A percentile compares a stretch with the other conserved stretches of the same genome.
These are phyloP conservation scores for Hafferia zeledoni DNA, from an alignment of 2,797 vertebrate species.

Conservation along the genomic window DNA sequence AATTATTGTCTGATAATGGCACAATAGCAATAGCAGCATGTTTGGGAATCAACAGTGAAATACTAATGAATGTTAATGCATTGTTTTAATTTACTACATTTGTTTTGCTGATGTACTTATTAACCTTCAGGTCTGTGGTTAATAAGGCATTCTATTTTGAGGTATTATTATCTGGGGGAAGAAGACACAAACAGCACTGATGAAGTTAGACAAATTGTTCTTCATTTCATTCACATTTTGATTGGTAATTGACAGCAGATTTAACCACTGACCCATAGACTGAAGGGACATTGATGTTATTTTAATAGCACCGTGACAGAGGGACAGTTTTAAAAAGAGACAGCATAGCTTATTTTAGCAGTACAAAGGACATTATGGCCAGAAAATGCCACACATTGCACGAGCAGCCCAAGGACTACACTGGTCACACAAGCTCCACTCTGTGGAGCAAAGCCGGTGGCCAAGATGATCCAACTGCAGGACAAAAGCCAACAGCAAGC, in stretches of 20 bases:
- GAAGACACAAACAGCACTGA: not conserved
- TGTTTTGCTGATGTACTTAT: slow-evolving; percentile 61
- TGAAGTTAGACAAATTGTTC: slow-evolving; percentile 26
- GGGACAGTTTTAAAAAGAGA: not conserved
- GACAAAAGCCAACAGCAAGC: not conserved
- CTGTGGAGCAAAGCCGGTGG: not conserved
- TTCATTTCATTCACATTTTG: slow-evolving; percentile 36
- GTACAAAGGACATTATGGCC: not conserved
- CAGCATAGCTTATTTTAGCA: not conserved
- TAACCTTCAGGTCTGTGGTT: slow-evolving; percentile 65
- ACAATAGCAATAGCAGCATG: slow-evolving; percentile 46
- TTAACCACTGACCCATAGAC: not conserved
- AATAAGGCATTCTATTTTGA: slow-evolving; percentile 64
- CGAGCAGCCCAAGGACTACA: not conserved
- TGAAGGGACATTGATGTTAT: not conserved
- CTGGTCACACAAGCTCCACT: not conserved
- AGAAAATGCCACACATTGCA: not conserved
- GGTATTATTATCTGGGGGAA: slow-evolving; percentile 15
- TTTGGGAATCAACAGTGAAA: slow-evolving; percentile 62
- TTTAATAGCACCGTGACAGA: not conserved
- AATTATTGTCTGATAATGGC: slow-evolving; percentile 62
- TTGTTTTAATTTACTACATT: slow-evolving; percentile 64
- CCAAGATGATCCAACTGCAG: rapidly evolving
- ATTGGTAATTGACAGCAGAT: slow-evolving; percentile 27
- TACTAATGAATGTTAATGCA: slow-evolving; percentile 69